phyloP scores from a whole-genome alignment of 2,113 vertebrate genomes.

The Dromas ardeola region DNA sequence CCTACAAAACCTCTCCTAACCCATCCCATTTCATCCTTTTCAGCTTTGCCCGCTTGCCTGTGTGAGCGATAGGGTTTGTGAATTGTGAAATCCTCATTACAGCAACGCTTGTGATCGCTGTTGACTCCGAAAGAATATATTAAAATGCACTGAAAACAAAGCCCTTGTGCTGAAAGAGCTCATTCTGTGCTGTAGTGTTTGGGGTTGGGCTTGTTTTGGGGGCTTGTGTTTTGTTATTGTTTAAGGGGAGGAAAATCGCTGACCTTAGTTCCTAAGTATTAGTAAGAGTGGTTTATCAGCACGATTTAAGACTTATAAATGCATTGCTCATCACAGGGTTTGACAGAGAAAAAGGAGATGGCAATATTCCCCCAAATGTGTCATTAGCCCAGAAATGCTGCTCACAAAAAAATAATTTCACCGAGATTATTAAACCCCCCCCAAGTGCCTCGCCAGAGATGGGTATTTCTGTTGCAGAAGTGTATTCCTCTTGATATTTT shows the following conservation, averaged over 20 bases:
- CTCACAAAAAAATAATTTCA: neutral
- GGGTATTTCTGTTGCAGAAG: neutral
- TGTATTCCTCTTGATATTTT: neutral
- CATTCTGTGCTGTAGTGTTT: neutral
- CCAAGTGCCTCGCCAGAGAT: neutral
- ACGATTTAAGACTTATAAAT: neutral
- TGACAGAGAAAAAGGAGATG: neutral
- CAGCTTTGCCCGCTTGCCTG: neutral
- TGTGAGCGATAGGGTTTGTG: accelerated
- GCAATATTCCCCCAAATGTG: neutral
- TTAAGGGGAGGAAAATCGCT: neutral
- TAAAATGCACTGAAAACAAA: constrained; percentile 46
- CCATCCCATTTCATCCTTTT: neutral
- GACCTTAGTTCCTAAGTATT: neutral
- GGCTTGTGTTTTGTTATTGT: neutral
- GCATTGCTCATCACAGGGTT: neutral
- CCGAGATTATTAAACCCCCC: neutral
- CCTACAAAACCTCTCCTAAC: neutral
- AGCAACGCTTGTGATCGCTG: neutral
- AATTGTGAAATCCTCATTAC: neutral
- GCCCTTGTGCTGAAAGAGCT: neutral
- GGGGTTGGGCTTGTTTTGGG: neutral
- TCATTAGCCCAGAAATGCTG: neutral
- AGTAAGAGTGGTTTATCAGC: neutral
- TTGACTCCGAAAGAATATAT: neutral